Base-by-base conservation (phyloP, 2,888 invertebrate genomes). In the Panopea generosa region DNA sequence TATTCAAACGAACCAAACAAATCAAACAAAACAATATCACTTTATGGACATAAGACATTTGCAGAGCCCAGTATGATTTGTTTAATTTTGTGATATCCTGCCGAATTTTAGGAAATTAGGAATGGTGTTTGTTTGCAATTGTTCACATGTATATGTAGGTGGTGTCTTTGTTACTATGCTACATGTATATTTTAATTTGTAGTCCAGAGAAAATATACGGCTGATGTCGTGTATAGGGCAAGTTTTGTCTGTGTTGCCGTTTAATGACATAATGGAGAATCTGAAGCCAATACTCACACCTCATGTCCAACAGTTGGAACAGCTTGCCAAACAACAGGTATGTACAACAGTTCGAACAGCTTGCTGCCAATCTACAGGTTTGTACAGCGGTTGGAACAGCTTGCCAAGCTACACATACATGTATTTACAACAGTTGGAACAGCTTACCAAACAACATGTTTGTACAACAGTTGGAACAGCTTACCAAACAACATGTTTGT, bases 161-260 rank as follows among this genome's bases (percentile, higher is more conserved):
- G 33, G 4, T 33, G 33, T 33, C 33, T 33, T 4, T 33, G 33
- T 33, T 33, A 11, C 33, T 11, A 33, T 56, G 4, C 33, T 7
- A 33, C 11, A n/a, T n/a, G n/a, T 11, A 22, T 59, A 24, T 33
- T 62, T 29, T 18, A 14, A 55, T 45, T 80, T 82, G 24, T 75
- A 95, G 90, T 94, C 95, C 62, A 94, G 95, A 0, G 96, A 96
- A 89, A 94, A 95, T 69, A 94, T 95, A 59, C 94, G 96, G 53
- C 92, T 97, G 20, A 96, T 96, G 96, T 95, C 95, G 82, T 95
- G 95, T 62, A 94, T 96, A 66, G 96, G 96, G 7, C 95, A 95
- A 88, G 94, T 96, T 4, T 93, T 96, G 83, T 95, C 96, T 72
- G 93, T 95, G 18, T 92, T 96, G 71, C 94, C 95, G 0, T 90